These are phyloP conservation scores for Takifugu ocellatus DNA, from an alignment of 2,797 vertebrate genomes.

Conservation along the genomic window DNA sequence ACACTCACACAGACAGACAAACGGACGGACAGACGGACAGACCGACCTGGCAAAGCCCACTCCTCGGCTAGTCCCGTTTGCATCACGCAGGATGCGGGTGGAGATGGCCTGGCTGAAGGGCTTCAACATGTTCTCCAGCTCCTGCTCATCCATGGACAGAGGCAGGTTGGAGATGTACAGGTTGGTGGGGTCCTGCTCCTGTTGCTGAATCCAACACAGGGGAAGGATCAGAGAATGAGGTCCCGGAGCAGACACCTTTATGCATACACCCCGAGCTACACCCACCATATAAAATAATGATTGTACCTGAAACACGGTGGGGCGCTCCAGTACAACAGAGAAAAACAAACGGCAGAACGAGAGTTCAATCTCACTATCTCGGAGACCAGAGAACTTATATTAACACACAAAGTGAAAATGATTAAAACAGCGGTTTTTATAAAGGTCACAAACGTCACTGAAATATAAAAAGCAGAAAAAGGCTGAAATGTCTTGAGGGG, in stretches of 20 bases:
- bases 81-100: slow-evolving; percentile 89
- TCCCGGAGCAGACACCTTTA: slow-evolving; percentile 5
- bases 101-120: slow-evolving; percentile 95
- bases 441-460: no score
- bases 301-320: no score
- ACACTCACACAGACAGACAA: neutral
- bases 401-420: no score
- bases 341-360: no score
- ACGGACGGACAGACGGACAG: neutral
- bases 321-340: no score
- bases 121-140: slow-evolving; percentile 91
- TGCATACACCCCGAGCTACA: neutral
- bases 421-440: no score
- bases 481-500: no score
- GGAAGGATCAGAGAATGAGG: slow-evolving; percentile 7
- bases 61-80: slow-evolving; percentile 87
- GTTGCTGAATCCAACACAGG: slow-evolving; percentile 78
- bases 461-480: no score
- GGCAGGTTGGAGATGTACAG: slow-evolving; percentile 96
- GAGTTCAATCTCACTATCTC: no score
- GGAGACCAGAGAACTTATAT: no score
- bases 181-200: slow-evolving; percentile 97
- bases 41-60: slow-evolving; percentile 91
- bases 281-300: no score
- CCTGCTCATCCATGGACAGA: slow-evolving; percentile 89